phyloP scores from a whole-genome alignment of 2,797 vertebrate species.

The Paratrypauchen microcephalus region DNA sequence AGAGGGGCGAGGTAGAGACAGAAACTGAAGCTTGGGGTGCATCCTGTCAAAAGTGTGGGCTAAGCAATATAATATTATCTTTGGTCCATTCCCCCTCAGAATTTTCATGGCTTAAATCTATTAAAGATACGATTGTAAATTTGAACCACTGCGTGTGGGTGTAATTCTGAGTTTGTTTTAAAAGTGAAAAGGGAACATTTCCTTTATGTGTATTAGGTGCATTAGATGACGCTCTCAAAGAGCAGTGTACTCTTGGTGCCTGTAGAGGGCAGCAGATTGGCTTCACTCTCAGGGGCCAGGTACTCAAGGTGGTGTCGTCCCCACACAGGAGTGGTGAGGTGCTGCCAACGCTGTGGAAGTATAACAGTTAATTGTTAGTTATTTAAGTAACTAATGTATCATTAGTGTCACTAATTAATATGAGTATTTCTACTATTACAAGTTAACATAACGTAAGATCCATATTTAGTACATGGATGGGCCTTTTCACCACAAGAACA shows the following conservation, averaged over 20 bases:
- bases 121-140: slow-evolving; percentile 14
- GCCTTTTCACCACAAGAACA: too few relatives aligned
- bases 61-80: slow-evolving; percentile 53
- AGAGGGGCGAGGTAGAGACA: slow-evolving; percentile 64
- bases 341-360: slow-evolving; percentile 82
- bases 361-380: slow-evolving; percentile 10
- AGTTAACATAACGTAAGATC: too few relatives aligned
- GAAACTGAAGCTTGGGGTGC: slow-evolving; percentile 53
- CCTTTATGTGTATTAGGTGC: slow-evolving; percentile 30
- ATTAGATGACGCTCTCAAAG: slow-evolving; percentile 88
- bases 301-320: slow-evolving; percentile 85
- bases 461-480: too few relatives aligned
- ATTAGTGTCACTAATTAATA: too few relatives aligned
- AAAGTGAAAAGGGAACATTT: slow-evolving; percentile 34
- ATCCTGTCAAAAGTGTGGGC: slow-evolving; percentile 37
- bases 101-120: slow-evolving; percentile 30
- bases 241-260: slow-evolving; percentile 81
- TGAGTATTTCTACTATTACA: too few relatives aligned
- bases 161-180: slow-evolving; percentile 15
- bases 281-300: slow-evolving; percentile 79
- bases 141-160: slow-evolving; percentile 15
- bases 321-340: slow-evolving; percentile 84
- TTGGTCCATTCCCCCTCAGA: slow-evolving; percentile 64
- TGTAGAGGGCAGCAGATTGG: slow-evolving; percentile 80
- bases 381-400: not conserved